A percentile compares a stretch with the other conserved stretches of the same genome.
phyloP scores from a whole-genome alignment of 2,797 vertebrate genomes.

The Hafferia zeledoni region DNA sequence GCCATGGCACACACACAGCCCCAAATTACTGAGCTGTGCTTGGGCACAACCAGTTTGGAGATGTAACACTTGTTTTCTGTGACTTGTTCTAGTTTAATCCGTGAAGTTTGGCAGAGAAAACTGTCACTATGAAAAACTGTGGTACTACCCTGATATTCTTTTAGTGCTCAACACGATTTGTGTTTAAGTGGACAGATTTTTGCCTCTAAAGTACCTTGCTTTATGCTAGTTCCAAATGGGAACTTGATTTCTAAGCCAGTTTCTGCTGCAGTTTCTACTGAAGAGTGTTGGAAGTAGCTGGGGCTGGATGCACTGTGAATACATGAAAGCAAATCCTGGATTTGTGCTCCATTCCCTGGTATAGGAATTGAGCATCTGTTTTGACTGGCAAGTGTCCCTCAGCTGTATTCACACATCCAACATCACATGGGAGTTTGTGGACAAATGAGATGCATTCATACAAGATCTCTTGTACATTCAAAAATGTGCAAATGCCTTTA shows the following conservation, averaged over 20 bases:
- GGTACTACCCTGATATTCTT: neutral
- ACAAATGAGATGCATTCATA: neutral
- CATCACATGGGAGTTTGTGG: neutral
- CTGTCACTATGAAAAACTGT: neutral
- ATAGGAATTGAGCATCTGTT: slow-evolving; percentile 24
- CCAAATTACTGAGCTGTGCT: neutral
- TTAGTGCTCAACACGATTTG: neutral
- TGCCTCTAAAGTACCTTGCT: neutral
- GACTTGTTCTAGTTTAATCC: neutral
- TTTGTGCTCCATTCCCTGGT: neutral
- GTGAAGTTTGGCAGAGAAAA: neutral
- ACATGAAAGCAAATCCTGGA: neutral
- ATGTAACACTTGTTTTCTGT: neutral
- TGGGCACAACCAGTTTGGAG: neutral
- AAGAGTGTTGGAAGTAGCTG: neutral
- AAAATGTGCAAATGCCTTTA: neutral
- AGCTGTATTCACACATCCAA: slow-evolving; percentile 19
- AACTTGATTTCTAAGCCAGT: neutral
- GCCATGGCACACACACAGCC: neutral
- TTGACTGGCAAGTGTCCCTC: slow-evolving; percentile 44
- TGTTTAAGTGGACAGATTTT: neutral
- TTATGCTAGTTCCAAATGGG: neutral
- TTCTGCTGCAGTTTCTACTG: neutral
- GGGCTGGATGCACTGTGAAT: neutral
- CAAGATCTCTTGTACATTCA: neutral